phyloP scores from a whole-genome alignment of 1,140 invertebrate genomes.

The Dreissena polymorpha region DNA sequence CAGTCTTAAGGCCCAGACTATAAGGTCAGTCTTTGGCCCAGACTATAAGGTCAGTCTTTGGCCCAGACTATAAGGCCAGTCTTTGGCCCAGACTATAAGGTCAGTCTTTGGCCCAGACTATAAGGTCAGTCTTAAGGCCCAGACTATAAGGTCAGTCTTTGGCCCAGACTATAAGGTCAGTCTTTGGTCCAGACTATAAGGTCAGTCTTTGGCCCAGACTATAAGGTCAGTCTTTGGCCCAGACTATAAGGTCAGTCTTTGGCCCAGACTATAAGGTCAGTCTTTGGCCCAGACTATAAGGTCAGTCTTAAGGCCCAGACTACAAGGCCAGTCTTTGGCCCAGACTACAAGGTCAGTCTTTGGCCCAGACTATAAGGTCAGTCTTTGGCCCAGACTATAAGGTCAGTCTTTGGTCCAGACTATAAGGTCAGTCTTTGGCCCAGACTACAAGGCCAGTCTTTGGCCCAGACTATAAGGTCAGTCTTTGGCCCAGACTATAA shows the following conservation, averaged over 20 bases:
- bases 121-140: slow-evolving; percentile 88
- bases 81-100: too few relatives aligned
- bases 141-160: too few relatives aligned
- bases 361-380: too few relatives aligned
- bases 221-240: slow-evolving; percentile 92
- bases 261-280: too few relatives aligned
- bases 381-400: slow-evolving; percentile 99
- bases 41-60: slow-evolving; percentile 94
- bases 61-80: too few relatives aligned
- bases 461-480: slow-evolving; percentile 99
- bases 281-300: slow-evolving; percentile 99
- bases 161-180: slow-evolving; percentile 99
- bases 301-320: slow-evolving; percentile 82
- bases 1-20: slow-evolving; percentile 63
- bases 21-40: slow-evolving; percentile 92
- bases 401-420: slow-evolving; percentile 83
- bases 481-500: slow-evolving; percentile 10
- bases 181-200: too few relatives aligned
- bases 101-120: slow-evolving; percentile 99
- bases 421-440: too few relatives aligned
- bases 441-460: too few relatives aligned
- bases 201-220: too few relatives aligned
- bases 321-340: slow-evolving; percentile 88
- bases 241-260: slow-evolving; percentile 95
- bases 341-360: slow-evolving; percentile 96